Evolutionary conservation across 2,797 vertebrate species (phyloP).

Genomic region (Anguilla obscura): DNA sequence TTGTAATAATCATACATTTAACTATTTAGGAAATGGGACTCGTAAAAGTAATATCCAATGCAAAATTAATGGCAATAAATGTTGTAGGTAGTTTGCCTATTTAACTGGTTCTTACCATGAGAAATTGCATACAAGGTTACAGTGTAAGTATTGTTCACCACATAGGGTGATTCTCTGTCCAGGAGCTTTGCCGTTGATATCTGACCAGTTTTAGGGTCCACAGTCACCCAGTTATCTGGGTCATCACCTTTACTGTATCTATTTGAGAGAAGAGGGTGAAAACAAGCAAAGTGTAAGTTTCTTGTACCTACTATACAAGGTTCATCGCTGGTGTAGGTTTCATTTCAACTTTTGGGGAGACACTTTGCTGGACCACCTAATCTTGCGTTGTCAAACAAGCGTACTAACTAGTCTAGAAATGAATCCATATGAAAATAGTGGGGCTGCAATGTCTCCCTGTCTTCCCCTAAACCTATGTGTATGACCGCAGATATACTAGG

Average conservation of each 20-base stretch:
- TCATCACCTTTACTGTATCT: constrained; percentile 61
- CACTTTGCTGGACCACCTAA: background rate
- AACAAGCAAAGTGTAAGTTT: background rate
- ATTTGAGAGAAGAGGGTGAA: constrained; percentile 12
- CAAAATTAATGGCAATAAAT: background rate
- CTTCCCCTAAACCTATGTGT: too few species aligned
- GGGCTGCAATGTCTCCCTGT: too few species aligned
- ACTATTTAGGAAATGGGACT: background rate
- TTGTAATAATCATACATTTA: background rate
- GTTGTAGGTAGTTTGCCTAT: background rate
- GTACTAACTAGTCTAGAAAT: background rate
- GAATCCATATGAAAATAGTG: background rate
- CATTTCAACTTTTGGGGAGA: too few species aligned
- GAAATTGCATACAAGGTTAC: constrained; percentile 60
- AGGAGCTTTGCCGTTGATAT: constrained; percentile 52
- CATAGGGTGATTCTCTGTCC: constrained; percentile 63
- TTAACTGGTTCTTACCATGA: constrained; percentile 53
- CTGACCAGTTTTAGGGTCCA: constrained; percentile 57
- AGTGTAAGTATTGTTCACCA: constrained; percentile 54
- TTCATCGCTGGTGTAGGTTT: background rate
- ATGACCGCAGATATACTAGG: too few species aligned
- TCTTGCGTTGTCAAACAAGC: background rate
- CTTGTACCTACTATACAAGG: background rate
- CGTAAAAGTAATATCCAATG: background rate
- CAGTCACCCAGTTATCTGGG: constrained; percentile 56